Conservation (phyloP, 2,113 vertebrate genomes). For the Pitta sordida region DNA sequence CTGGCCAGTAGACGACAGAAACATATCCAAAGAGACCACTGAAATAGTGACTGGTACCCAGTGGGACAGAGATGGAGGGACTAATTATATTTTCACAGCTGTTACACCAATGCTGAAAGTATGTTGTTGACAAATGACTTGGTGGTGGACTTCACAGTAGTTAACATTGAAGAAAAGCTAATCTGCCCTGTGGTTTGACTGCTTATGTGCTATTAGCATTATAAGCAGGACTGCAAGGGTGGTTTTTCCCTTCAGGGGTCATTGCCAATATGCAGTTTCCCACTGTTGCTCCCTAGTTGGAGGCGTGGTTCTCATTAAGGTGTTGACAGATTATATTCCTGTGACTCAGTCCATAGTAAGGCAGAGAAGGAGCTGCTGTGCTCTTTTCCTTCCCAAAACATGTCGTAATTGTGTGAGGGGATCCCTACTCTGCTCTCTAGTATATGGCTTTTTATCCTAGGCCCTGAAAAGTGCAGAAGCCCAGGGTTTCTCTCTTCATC, state of each 20-base stretch:
- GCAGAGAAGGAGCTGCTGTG: not conserved
- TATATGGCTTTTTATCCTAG: not conserved
- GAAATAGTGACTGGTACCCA: not conserved
- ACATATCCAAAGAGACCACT: slow-evolving; percentile 11
- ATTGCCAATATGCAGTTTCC: not conserved
- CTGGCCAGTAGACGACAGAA: slow-evolving; percentile 40
- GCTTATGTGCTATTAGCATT: slow-evolving; percentile 26
- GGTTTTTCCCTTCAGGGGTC: not conserved
- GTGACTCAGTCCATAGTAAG: not conserved
- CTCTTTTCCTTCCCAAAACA: not conserved
- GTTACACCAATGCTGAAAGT: slow-evolving; percentile 6
- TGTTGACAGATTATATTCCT: slow-evolving; percentile 19
- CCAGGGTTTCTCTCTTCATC: not conserved
- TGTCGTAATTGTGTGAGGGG: not conserved
- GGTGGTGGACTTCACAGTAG: slow-evolving; percentile 10
- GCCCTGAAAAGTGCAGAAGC: not conserved
- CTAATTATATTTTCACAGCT: slow-evolving; percentile 64
- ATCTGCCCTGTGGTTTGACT: not conserved
- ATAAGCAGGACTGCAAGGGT: not conserved
- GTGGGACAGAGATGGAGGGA: slow-evolving; percentile 18
- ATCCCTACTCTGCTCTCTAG: not conserved
- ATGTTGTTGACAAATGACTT: slow-evolving; percentile 41
- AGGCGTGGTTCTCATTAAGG: slow-evolving; percentile 6
- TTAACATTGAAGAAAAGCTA: not conserved
- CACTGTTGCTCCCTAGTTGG: not conserved